These are phyloP conservation scores for Microctenopoma stevenorrisi DNA, from an alignment of 2,797 vertebrate genomes.

Conservation along the genomic window DNA sequence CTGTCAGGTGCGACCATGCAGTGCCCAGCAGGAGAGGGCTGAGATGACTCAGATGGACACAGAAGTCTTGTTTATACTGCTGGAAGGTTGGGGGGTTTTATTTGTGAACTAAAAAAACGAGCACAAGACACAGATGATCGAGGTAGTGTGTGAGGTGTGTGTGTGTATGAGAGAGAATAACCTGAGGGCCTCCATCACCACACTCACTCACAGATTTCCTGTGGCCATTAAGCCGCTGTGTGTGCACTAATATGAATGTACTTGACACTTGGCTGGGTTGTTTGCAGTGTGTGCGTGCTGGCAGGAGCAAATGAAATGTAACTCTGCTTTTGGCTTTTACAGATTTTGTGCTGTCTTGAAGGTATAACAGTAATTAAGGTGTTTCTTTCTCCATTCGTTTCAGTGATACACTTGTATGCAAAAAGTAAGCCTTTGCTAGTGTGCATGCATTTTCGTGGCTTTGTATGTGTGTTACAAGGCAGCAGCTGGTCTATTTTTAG, in stretches of 20 bases:
- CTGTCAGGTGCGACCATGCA: conserved; percentile 65
- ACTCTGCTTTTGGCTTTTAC: conserved; percentile 16
- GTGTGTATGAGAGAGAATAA: conserved; percentile 7
- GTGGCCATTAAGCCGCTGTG: conserved; percentile 15
- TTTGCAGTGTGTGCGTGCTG: neutral
- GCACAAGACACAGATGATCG: conserved; percentile 11
- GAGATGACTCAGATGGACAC: conserved; percentile 56
- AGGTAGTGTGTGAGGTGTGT: conserved; percentile 9
- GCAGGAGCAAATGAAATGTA: conserved; percentile 8
- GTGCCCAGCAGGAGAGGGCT: conserved; percentile 46
- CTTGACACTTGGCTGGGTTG: conserved; percentile 13
- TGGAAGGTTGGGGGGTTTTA: conserved; percentile 16
- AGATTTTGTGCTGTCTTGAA: neutral
- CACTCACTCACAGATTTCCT: conserved; percentile 21
- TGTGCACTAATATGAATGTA: conserved; percentile 34
- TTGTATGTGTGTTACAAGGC: conserved; percentile 20
- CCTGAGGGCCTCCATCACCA: conserved; percentile 24
- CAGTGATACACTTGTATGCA: conserved; percentile 4
- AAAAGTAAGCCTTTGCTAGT: neutral
- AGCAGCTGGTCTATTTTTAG: conserved; percentile 60
- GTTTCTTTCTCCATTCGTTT: conserved; percentile 28
- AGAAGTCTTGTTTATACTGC: conserved; percentile 19
- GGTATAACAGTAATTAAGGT: conserved; percentile 33
- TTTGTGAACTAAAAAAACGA: neutral
- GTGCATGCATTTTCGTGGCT: neutral